Base-by-base conservation (phyloP, 1,140 invertebrate species). In the Anadara kagoshimensis region DNA sequence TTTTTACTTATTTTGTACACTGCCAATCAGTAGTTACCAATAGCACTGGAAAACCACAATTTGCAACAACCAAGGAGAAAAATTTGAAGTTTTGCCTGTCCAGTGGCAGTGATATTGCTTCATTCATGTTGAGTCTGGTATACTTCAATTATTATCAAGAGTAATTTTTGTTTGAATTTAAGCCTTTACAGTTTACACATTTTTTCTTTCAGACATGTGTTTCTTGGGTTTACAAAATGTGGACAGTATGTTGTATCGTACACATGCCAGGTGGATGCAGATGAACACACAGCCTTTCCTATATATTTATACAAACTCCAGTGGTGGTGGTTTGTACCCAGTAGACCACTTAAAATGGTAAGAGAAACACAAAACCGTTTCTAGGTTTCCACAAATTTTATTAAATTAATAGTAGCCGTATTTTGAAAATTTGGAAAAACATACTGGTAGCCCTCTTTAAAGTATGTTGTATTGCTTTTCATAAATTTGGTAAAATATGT, bases 191-290 rank as follows among this genome's bases (percentile, higher is more conserved):
- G n/a, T 18, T 69, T 5, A 24, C 56, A 36, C 20, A 71, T 59
- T 59, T 67, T 69, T 82, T n/a, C n/a, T n/a, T 82, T 76, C 82
- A 93, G 92, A 73, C 95, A 98, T 90, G 93, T 97, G 49, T 95
- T 97, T 86, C 95, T 98, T 93, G 97, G 97, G 11, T 94, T 97
- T 79, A 96, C 95, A 29, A 94, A 95, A 82, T 97, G 96, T 90
- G 96, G 96, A 11, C 94, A 96, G 87, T 97, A 95, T 91, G 91
- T 98, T 68, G 88, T 98, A 64, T 97, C 95, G 65, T 97, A 97
- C 86, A 94, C 94, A 10, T 92, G 92, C 75, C 91, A 89, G n/a
- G 82, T 90, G 68, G 91, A 91, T 69, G 85, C 87, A 36, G 92
- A 93, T 86, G 92, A 91, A 85, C 80, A 90, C 86, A 78, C 81